phyloP scores from a whole-genome alignment of 2,113 vertebrate species.

The Aphyosemion australe region DNA sequence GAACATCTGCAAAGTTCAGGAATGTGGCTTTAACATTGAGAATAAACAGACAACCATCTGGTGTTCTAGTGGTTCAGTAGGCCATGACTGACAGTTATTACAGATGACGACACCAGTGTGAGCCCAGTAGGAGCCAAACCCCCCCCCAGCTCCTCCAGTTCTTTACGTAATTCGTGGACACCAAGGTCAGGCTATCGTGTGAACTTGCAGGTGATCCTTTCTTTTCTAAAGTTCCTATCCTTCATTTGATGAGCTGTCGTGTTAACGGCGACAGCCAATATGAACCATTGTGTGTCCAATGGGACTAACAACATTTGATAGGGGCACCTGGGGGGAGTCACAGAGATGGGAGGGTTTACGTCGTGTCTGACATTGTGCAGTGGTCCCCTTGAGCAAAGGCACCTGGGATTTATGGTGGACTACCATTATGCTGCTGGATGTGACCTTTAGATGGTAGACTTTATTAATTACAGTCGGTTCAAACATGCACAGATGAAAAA shows the following conservation, averaged over 20 bases:
- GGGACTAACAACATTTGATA: conserved; percentile 68
- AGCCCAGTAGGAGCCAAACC: conserved; percentile 1
- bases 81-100: neutral
- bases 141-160: conserved; percentile 13
- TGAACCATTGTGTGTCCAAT: conserved; percentile 49
- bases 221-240: conserved; percentile 60
- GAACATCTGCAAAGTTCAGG: no score
- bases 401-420: conserved; percentile 54
- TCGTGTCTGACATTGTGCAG: conserved; percentile 51
- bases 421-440: conserved; percentile 43
- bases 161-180: conserved; percentile 44
- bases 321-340: conserved; percentile 63
- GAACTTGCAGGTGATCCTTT: conserved; percentile 61
- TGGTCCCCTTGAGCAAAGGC: conserved; percentile 31
- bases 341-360: conserved; percentile 44
- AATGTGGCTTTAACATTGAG: no score
- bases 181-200: conserved; percentile 49
- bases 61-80: neutral
- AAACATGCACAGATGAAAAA: neutral
- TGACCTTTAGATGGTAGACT: conserved; percentile 38
- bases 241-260: conserved; percentile 55
- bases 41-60: neutral
- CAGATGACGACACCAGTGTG: conserved; percentile 8
- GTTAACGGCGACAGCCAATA: conserved; percentile 55
- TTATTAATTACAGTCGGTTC: neutral